Conservation (phyloP, 2,797 vertebrate species). For the Rhincodon typus region DNA sequence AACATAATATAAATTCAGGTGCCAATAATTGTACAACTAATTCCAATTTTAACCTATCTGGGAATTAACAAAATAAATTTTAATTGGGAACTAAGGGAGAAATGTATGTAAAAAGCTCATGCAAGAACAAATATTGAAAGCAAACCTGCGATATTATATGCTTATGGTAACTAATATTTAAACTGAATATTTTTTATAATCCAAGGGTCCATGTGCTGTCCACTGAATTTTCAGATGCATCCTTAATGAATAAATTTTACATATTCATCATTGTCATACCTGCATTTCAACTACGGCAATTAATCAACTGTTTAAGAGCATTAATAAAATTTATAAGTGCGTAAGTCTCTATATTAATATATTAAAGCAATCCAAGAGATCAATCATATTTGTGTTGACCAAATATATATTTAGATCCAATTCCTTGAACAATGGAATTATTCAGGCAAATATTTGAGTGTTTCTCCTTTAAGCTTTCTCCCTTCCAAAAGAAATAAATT, state of each 20-base stretch:
- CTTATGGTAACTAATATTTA: neutral
- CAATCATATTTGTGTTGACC: neutral
- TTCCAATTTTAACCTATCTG: neutral
- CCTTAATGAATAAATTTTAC: neutral
- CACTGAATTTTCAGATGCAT: neutral
- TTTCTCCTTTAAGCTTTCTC: neutral
- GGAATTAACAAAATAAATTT: neutral
- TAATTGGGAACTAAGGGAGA: too few species aligned
- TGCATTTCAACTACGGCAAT: neutral
- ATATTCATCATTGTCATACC: neutral
- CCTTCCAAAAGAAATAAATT: neutral
- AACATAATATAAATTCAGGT: neutral
- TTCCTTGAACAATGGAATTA: neutral
- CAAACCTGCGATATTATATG: neutral
- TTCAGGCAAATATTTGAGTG: neutral
- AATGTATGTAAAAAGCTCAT: neutral
- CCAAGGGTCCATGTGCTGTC: neutral
- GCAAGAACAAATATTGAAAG: neutral
- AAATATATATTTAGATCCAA: neutral
- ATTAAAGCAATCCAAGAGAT: neutral
- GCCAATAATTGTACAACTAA: neutral
- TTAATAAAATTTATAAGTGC: neutral
- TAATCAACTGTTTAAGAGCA: neutral
- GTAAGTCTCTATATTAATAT: neutral
- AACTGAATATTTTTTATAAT: neutral